Evolutionary conservation across 2,888 invertebrate species (phyloP).

Genomic region (Stenodema calcarata): DNA sequence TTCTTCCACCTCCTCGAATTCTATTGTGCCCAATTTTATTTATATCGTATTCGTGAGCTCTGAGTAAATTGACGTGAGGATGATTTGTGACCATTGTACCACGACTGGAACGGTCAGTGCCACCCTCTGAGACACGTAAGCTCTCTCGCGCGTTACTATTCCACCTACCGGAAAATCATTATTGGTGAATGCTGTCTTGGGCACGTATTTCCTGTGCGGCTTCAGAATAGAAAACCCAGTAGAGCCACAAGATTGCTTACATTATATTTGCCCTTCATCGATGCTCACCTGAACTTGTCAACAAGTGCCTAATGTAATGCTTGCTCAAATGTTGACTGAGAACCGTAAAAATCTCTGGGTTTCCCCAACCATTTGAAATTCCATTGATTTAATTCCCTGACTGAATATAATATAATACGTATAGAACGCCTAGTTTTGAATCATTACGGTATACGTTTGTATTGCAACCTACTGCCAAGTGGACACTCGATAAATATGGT

Average conservation of each 20-base stretch:
- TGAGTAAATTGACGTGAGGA: constrained; percentile 32
- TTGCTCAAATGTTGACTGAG: no score
- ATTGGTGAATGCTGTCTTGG: constrained; percentile 22
- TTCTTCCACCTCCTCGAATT: constrained; percentile 23
- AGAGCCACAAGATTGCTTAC: not conserved
- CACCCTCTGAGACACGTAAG: constrained; percentile 33
- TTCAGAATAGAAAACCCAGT: not conserved
- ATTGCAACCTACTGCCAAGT: no score
- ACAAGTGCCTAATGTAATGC: no score
- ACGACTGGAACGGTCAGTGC: constrained; percentile 37
- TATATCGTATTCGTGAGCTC: constrained; percentile 20
- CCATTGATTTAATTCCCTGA: no score
- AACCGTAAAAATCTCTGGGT: no score
- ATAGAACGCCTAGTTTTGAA: no score
- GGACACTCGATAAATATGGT: no score
- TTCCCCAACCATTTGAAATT: no score
- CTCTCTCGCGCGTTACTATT: constrained; percentile 24
- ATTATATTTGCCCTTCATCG: no score
- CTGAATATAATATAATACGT: no score
- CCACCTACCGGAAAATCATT: constrained; percentile 32
- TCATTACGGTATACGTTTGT: no score
- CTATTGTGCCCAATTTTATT: constrained; percentile 23
- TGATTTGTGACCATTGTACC: constrained; percentile 31
- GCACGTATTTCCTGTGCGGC: not conserved
- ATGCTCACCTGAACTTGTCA: no score